These are phyloP conservation scores for Patagioenas fasciata DNA, from an alignment of 2,113 vertebrate genomes.

Conservation along the genomic window DNA sequence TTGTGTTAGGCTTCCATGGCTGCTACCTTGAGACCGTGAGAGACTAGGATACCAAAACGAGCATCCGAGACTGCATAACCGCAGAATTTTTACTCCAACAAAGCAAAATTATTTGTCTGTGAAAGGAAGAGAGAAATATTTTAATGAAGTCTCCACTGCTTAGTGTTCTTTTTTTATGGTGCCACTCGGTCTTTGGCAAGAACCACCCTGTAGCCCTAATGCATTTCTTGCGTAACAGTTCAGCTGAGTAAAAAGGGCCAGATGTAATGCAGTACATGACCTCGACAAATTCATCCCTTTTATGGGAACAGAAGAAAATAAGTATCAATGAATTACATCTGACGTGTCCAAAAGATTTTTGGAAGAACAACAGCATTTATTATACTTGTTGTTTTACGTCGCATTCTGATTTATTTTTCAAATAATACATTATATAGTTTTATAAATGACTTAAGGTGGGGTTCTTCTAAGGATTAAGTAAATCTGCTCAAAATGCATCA, in stretches of 20 bases:
- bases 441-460: constrained; percentile 51
- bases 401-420: constrained; percentile 67
- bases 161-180: constrained; percentile 13
- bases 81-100: neutral
- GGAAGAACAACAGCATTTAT: constrained; percentile 56
- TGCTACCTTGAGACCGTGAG: neutral
- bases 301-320: constrained; percentile 65
- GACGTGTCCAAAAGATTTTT: constrained; percentile 56
- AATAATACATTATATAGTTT: constrained; percentile 46
- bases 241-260: constrained; percentile 39
- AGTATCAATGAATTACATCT: constrained; percentile 61
- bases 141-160: constrained; percentile 25
- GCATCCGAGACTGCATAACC: neutral
- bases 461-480: constrained; percentile 47
- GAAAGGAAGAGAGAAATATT: constrained; percentile 33
- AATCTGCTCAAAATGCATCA: constrained; percentile 70
- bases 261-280: constrained; percentile 56
- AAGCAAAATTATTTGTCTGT: neutral
- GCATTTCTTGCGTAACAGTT: constrained; percentile 52
- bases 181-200: constrained; percentile 4
- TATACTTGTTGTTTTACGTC: constrained; percentile 42
- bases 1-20: neutral
- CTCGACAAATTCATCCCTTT: constrained; percentile 52
- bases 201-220: constrained; percentile 12
- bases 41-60: neutral